Evolutionary conservation across 2,797 vertebrate species (phyloP).

Genomic region (Channa striata): DNA sequence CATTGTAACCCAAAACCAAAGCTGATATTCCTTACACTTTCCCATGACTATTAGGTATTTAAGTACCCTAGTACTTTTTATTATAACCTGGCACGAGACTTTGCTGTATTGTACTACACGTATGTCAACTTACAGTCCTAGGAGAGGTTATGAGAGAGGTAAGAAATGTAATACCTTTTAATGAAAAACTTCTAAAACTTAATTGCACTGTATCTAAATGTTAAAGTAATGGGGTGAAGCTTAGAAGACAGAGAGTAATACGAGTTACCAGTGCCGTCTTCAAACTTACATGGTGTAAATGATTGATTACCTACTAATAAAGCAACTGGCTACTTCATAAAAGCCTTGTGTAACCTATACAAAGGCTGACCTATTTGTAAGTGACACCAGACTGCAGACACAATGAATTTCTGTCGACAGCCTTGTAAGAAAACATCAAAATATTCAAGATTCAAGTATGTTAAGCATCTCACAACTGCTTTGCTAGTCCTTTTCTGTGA

Average conservation of each 20-base stretch:
- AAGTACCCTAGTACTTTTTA: no score
- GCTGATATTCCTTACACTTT: no score
- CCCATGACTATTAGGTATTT: no score
- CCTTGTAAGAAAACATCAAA: not conserved
- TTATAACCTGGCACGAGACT: no score
- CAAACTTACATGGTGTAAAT: not conserved
- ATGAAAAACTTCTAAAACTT: no score
- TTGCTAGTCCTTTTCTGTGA: not conserved
- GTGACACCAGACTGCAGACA: not conserved
- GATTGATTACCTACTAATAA: conserved; percentile 7
- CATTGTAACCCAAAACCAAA: no score
- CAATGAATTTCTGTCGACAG: not conserved
- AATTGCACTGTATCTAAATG: no score
- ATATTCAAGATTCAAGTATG: not conserved
- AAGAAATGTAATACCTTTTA: not conserved
- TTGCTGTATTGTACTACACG: no score
- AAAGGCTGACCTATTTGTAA: not conserved
- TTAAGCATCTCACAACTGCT: not conserved
- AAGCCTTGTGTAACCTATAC: not conserved
- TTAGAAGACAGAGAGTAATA: no score
- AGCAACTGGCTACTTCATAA: not conserved
- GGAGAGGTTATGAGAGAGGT: not conserved
- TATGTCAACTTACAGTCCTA: no score
- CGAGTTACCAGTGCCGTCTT: not conserved
- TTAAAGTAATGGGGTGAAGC: no score